These are phyloP conservation scores for Schrankia costaestrigalis DNA, from an alignment of 2,888 invertebrate species.

Conservation along the genomic window DNA sequence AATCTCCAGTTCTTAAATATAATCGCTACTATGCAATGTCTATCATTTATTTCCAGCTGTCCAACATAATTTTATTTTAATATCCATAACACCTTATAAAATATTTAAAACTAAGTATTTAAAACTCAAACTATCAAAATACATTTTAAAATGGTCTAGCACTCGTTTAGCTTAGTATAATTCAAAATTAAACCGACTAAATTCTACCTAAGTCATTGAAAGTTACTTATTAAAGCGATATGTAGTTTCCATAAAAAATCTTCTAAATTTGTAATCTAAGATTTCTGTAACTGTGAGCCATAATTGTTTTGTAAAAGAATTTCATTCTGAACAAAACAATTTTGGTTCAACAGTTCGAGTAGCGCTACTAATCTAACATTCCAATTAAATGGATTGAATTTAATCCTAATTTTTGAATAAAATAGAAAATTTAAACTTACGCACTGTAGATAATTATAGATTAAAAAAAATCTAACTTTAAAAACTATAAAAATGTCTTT, in stretches of 20 bases:
- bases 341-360: slow-evolving; percentile 47
- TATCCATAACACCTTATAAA: slow-evolving; percentile 16
- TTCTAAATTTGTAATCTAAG: slow-evolving; percentile 75
- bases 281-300: slow-evolving; percentile 47
- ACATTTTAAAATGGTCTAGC: slow-evolving; percentile 56
- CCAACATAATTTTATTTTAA: slow-evolving; percentile 21
- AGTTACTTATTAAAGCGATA: slow-evolving; percentile 62
- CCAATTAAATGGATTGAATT: slow-evolving; percentile 64
- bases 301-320: slow-evolving; percentile 32
- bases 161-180: slow-evolving; percentile 70
- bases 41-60: slow-evolving; percentile 31
- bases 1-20: slow-evolving; percentile 49
- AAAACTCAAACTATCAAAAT: slow-evolving; percentile 29
- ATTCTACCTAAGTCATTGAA: slow-evolving; percentile 60
- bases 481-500: slow-evolving; percentile 49
- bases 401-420: slow-evolving; percentile 65
- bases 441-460: slow-evolving; percentile 77
- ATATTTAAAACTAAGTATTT: slow-evolving; percentile 23
- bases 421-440: slow-evolving; percentile 73
- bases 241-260: slow-evolving; percentile 72
- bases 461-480: slow-evolving; percentile 63
- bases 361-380: slow-evolving; percentile 70
- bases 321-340: slow-evolving; percentile 27
- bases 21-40: slow-evolving; percentile 37
- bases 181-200: slow-evolving; percentile 63